A percentile compares a stretch with the other conserved stretches of the same genome.
Evolutionary conservation across 2,113 vertebrate genomes (phyloP).

Genomic region (Reinhardtius hippoglossoides): DNA sequence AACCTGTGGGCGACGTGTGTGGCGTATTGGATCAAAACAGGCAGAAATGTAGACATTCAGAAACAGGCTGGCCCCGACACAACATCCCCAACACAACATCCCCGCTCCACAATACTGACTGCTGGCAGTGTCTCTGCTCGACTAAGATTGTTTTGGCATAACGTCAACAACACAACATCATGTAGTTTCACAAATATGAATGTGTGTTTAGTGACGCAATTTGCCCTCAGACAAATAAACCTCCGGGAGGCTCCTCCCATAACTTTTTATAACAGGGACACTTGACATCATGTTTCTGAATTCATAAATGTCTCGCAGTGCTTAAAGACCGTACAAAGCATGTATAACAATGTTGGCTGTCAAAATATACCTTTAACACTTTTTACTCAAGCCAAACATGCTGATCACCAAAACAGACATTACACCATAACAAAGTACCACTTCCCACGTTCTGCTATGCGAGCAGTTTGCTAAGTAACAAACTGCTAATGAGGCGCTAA

Average conservation of each 20-base stretch:
- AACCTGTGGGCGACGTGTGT: background rate
- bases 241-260: background rate
- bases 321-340: too few relatives aligned
- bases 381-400: too few relatives aligned
- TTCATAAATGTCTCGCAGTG: too few relatives aligned
- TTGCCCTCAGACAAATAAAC: background rate
- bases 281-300: too few relatives aligned
- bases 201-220: background rate
- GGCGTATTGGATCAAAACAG: background rate
- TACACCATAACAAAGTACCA: too few relatives aligned
- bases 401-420: too few relatives aligned
- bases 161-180: background rate
- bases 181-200: constrained; percentile 3
- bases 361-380: too few relatives aligned
- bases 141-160: constrained; percentile 3
- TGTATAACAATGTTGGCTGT: too few relatives aligned
- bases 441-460: too few relatives aligned
- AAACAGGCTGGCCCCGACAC: constrained; percentile 2
- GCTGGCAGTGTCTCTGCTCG: constrained; percentile 3
- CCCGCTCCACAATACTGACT: background rate
- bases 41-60: background rate
- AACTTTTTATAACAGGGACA: background rate
- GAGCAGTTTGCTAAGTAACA: too few relatives aligned
- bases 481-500: too few relatives aligned
- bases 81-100: constrained; percentile 1